Evolutionary conservation across 2,888 invertebrate species (phyloP).

Genomic region (Coenonympha glycerion): DNA sequence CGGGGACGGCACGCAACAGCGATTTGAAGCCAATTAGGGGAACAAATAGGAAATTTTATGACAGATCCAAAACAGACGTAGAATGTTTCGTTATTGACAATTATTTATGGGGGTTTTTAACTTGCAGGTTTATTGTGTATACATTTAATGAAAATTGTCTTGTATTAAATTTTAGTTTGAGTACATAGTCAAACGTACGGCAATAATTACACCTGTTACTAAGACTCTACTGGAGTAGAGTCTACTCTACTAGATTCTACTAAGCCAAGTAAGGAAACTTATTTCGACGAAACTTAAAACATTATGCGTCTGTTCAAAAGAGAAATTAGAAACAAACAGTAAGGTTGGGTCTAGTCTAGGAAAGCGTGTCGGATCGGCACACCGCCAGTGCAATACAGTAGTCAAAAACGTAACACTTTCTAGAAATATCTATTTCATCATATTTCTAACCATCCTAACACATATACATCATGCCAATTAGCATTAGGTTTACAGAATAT

Average conservation of each 20-base stretch:
- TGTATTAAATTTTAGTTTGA: no score
- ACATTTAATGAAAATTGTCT: no score
- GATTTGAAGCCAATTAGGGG: conserved; percentile 21
- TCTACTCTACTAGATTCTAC: no score
- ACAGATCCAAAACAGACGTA: conserved; percentile 18
- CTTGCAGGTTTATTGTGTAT: no score
- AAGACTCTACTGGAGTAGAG: no score
- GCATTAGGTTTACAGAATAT: conserved; percentile 27
- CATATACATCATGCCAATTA: conserved; percentile 67
- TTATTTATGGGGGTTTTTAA: no score
- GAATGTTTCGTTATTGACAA: conserved; percentile 2
- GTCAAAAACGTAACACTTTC: conserved; percentile 20
- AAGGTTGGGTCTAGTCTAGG: conserved; percentile 28
- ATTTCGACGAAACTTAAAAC: not conserved
- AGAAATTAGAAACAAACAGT: conserved; percentile 19
- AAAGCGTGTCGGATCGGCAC: conserved; percentile 33
- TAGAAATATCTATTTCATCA: conserved; percentile 23
- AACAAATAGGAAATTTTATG: conserved; percentile 5
- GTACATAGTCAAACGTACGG: no score
- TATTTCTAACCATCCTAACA: conserved; percentile 44
- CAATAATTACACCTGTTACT: no score
- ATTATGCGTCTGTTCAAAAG: conserved; percentile 19
- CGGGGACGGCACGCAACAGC: conserved; percentile 32
- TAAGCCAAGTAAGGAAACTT: no score
- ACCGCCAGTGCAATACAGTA: conserved; percentile 32